Evolutionary conservation across 2,797 vertebrate genomes (phyloP), one percentile per base, ranked within the genome.

Genomic region (Sciaenops ocellatus): DNA sequence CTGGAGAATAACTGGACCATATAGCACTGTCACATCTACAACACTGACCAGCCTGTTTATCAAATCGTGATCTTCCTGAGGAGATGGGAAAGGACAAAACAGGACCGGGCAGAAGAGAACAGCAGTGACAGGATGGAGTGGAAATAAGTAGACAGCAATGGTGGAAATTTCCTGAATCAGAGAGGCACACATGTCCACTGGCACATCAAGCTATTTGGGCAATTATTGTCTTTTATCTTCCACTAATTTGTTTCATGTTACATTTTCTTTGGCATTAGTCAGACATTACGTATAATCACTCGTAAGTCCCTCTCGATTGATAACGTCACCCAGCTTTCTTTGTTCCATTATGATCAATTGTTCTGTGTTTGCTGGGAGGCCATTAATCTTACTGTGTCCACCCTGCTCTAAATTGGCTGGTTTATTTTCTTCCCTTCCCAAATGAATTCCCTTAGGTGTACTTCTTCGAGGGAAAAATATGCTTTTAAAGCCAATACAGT

Each of bases 321-420:
- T 84, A 84, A 80, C 18, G 74, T 84, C 70, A 68, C 38, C 57
- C 50, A 2, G 44, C n/a, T 52, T 44, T 48, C 83, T 90, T 90
- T 84, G 78, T 85, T 88, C 70, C 69, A 52, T 82, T 75, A 68
- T 86, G 87, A 92, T 90, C 87, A 88, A 86, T 91, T 87, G 85
- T 88, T 91, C 73, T 59, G 69, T 65, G 82, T 82, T 85, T 87
- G 79, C 59, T 69, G 57, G 74, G 79, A 84, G 79, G 80, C 76
- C 90, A 94, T 93, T 93, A 78, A 92, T 94, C 93, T 92, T 81
- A 3, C 44, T 56, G 46, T 70, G 34, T 54, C 74, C 83, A 67
- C 73, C 79, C 67, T 69, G 67, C 80, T 85, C 69, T 78, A 90
- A 93, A 90, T 83, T 92, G 88, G 73, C 79, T 73, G 1, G 57